Conservation (phyloP, 2,113 vertebrate species). For the Rhinopomastus cyanomelas region DNA sequence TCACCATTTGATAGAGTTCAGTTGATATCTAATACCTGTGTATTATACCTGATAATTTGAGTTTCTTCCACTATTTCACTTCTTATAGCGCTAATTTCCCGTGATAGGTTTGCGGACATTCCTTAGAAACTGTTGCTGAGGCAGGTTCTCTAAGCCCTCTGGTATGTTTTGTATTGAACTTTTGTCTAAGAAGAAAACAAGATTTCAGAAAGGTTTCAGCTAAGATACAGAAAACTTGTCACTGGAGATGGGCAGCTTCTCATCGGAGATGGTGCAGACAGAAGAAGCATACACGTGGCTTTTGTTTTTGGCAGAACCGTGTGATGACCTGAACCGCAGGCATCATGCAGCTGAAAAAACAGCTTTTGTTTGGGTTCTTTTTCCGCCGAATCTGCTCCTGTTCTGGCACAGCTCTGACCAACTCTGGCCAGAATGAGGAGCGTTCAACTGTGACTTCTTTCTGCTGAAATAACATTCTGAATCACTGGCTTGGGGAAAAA, state of each 20-base stretch:
- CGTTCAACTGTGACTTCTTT: not conserved
- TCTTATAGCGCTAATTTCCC: not conserved
- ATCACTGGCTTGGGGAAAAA: slow-evolving; percentile 1
- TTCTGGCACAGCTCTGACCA: slow-evolving; percentile 5
- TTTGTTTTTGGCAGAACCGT: not conserved
- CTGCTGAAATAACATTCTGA: slow-evolving; percentile 3
- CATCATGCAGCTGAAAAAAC: slow-evolving; percentile 8
- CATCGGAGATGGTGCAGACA: not conserved
- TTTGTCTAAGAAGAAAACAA: not conserved
- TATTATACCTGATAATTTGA: not conserved
- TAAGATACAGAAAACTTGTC: not conserved
- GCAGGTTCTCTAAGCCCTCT: not conserved
- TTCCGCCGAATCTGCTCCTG: not conserved
- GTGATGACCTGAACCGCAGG: not conserved
- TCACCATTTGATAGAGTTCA: not conserved
- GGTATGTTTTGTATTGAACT: not conserved
- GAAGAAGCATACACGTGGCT: not conserved
- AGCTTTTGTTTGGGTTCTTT: not conserved
- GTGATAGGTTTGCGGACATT: not conserved
- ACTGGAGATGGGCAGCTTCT: not conserved
- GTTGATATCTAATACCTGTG: not conserved
- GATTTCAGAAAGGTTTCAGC: not conserved
- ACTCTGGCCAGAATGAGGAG: slow-evolving; percentile 1
- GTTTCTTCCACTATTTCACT: not conserved
- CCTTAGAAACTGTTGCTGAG: not conserved